Evolutionary conservation across 2,113 vertebrate genomes (phyloP).

Genomic region (Psophia crepitans): DNA sequence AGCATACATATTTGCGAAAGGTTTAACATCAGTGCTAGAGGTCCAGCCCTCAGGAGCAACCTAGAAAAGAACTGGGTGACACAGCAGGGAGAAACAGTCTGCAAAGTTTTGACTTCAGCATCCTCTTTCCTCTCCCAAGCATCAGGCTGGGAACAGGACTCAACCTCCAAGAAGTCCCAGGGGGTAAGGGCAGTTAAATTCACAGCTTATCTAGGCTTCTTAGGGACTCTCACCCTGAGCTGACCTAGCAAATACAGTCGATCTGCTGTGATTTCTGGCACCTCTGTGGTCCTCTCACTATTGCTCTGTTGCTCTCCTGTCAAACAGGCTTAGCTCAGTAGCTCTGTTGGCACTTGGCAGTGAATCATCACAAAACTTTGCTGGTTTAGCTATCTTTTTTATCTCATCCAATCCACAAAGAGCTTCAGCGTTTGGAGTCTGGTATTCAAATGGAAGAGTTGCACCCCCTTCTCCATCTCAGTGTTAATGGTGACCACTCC

Average conservation of each 20-base stretch:
- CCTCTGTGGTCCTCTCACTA: background rate
- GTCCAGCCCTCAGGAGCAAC: background rate
- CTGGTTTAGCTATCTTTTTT: background rate
- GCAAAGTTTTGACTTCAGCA: background rate
- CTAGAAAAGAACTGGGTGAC: background rate
- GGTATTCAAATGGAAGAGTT: background rate
- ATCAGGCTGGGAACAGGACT: background rate
- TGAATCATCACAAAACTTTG: background rate
- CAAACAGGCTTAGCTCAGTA: background rate
- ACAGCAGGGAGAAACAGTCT: background rate
- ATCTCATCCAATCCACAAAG: background rate
- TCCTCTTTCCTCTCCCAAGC: background rate
- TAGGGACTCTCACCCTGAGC: background rate
- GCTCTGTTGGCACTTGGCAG: background rate
- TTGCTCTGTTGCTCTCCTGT: background rate
- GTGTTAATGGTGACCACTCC: background rate
- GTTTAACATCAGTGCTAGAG: background rate
- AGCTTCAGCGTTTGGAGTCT: background rate
- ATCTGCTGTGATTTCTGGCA: background rate
- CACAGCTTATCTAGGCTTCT: background rate
- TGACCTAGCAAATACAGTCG: background rate
- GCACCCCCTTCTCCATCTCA: background rate
- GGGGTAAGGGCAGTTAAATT: background rate
- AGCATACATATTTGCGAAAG: background rate
- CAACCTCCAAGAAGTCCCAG: background rate